A percentile compares a stretch with the other conserved stretches of the same genome.
phyloP scores from a whole-genome alignment of 2,888 invertebrate genomes.

The Resseliella maxima region DNA sequence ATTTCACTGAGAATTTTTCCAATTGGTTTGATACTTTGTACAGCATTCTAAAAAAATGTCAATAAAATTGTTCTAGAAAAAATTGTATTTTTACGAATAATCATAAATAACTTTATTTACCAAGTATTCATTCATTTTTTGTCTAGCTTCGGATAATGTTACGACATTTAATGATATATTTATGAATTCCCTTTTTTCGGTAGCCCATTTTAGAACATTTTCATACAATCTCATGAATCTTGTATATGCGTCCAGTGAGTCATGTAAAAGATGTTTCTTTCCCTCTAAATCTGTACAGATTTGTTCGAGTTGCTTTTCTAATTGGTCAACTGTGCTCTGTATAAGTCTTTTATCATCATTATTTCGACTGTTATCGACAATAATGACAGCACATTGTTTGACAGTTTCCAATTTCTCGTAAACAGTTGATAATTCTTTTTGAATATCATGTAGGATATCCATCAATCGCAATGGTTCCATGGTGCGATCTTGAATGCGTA shows the following conservation, averaged over 20 bases:
- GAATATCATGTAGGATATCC: slow-evolving; percentile 81
- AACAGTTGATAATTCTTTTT: slow-evolving; percentile 78
- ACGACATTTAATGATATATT: slow-evolving; percentile 81
- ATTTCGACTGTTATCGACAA: slow-evolving; percentile 83
- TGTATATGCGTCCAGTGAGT: slow-evolving; percentile 89
- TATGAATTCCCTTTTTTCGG: slow-evolving; percentile 83
- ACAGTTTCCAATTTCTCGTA: slow-evolving; percentile 82
- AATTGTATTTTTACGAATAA: slow-evolving; percentile 54
- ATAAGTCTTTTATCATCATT: slow-evolving; percentile 81
- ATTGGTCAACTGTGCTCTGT: slow-evolving; percentile 78
- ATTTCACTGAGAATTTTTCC: slow-evolving; percentile 90
- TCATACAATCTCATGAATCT: slow-evolving; percentile 85
- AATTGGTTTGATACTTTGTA: slow-evolving; percentile 89
- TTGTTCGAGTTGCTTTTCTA: slow-evolving; percentile 83
- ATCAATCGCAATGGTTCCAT: slow-evolving; percentile 81
- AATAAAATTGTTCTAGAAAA: neutral
- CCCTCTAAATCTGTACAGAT: slow-evolving; percentile 84
- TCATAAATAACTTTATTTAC: slow-evolving; percentile 67
- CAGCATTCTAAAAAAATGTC: slow-evolving; percentile 75
- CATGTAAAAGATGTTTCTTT: slow-evolving; percentile 84
- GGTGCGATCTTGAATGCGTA: slow-evolving; percentile 83
- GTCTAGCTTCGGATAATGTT: slow-evolving; percentile 83
- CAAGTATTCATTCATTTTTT: slow-evolving; percentile 87
- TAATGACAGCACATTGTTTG: slow-evolving; percentile 80
- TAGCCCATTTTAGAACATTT: slow-evolving; percentile 84